Percentiles rank a stretch among this genome's conserved stretches.
These are phyloP conservation scores for Micrasema longulum DNA, from an alignment of 1,140 invertebrate species.

Conservation along the genomic window DNA sequence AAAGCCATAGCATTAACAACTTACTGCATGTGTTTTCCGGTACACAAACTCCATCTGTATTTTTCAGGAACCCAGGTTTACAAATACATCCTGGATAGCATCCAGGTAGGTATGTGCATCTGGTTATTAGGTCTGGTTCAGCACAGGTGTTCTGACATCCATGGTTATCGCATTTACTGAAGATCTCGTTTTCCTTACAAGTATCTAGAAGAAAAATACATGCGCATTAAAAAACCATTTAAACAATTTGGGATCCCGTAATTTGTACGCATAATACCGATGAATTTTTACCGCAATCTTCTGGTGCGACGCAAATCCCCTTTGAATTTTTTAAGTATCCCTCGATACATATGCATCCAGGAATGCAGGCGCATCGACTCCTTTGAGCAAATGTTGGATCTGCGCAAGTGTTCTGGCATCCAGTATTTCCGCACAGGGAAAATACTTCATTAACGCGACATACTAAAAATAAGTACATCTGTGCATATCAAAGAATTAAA, in stretches of 20 bases:
- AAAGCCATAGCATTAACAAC: too few relatives aligned
- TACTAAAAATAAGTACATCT: too few relatives aligned
- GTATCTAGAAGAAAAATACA: conserved; percentile 10
- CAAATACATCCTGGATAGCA: conserved; percentile 45
- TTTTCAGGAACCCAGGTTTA: not conserved
- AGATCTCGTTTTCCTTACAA: conserved; percentile 37
- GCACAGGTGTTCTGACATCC: conserved; percentile 38
- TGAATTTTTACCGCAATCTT: conserved; percentile 44
- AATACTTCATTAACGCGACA: conserved; percentile 33
- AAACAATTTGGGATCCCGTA: too few relatives aligned
- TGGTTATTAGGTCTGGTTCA: conserved; percentile 16
- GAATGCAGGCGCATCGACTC: conserved; percentile 8
- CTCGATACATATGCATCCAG: conserved; percentile 35
- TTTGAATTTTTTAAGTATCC: conserved; percentile 44
- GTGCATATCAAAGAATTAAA: too few relatives aligned
- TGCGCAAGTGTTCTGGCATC: conserved; percentile 44
- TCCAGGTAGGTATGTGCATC: conserved; percentile 1
- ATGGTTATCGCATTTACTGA: conserved; percentile 37
- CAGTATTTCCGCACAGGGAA: conserved; percentile 44
- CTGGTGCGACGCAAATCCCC: conserved; percentile 33
- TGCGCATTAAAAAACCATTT: not conserved
- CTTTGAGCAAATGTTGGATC: not conserved
- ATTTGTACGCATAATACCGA: too few relatives aligned
- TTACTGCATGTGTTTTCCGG: conserved; percentile 21
- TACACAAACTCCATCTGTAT: not conserved